phyloP scores from a whole-genome alignment of 2,888 invertebrate species.

The Elaeidobius kamerunicus region DNA sequence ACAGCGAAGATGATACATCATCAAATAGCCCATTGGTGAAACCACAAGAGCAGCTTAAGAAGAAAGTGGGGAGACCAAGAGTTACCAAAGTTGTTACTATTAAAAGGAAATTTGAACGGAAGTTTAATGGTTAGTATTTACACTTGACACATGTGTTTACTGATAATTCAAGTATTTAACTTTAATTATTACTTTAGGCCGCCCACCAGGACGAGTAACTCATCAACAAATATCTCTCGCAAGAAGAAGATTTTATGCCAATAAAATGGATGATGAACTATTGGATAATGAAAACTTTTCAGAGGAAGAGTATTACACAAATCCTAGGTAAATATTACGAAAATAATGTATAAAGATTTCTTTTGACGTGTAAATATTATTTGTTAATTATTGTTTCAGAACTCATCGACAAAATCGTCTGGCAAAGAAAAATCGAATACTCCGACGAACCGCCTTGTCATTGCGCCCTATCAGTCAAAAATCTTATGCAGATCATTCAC shows the following conservation, averaged over 20 bases:
- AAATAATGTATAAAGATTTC: slow-evolving; percentile 8
- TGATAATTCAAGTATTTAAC: too few relatives aligned
- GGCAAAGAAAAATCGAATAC: slow-evolving; percentile 39
- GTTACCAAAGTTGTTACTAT: slow-evolving; percentile 37
- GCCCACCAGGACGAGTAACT: slow-evolving; percentile 33
- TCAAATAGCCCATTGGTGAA: slow-evolving; percentile 42
- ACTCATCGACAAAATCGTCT: slow-evolving; percentile 38
- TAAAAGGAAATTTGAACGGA: slow-evolving; percentile 42
- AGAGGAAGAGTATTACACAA: slow-evolving; percentile 43
- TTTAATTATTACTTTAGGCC: too few relatives aligned
- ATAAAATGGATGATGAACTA: slow-evolving; percentile 44
- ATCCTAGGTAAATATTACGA: slow-evolving; percentile 27
- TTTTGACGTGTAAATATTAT: slow-evolving; percentile 5
- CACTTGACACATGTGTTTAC: too few relatives aligned
- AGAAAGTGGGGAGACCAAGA: slow-evolving; percentile 24
- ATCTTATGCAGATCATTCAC: slow-evolving; percentile 47
- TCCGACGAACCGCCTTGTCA: slow-evolving; percentile 46
- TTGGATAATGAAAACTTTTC: slow-evolving; percentile 41
- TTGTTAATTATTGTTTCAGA: slow-evolving; percentile 25
- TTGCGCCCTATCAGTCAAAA: slow-evolving; percentile 47
- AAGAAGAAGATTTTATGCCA: slow-evolving; percentile 42
- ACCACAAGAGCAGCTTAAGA: slow-evolving; percentile 34
- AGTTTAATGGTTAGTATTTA: slow-evolving; percentile 41
- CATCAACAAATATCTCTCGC: slow-evolving; percentile 40
- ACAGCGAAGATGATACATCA: slow-evolving; percentile 41